Percentiles rank a stretch among this genome's conserved stretches.
Evolutionary conservation across 1,140 invertebrate genomes (phyloP).

Genomic region (Charaxes varanes): DNA sequence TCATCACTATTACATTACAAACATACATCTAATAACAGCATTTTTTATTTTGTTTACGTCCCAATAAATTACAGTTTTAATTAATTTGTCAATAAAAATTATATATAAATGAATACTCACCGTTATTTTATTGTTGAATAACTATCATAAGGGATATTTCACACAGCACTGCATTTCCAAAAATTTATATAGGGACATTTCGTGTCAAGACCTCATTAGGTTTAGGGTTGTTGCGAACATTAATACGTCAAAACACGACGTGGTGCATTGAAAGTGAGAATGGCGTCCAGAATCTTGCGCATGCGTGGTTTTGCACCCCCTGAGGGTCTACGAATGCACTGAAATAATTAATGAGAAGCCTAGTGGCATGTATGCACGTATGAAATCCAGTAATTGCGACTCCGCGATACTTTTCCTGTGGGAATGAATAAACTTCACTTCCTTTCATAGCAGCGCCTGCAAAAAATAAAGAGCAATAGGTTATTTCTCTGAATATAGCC

Average conservation of each 20-base stretch:
- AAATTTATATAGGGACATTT: slow-evolving; percentile 44
- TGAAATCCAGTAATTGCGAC: background rate
- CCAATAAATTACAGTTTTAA: slow-evolving; percentile 1
- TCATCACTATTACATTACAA: too few relatives aligned
- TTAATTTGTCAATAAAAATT: background rate
- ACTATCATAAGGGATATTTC: slow-evolving; percentile 63
- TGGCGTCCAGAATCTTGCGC: slow-evolving; percentile 59
- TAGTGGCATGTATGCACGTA: slow-evolving; percentile 1
- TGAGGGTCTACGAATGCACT: slow-evolving; percentile 26
- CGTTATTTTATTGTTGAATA: slow-evolving; percentile 29
- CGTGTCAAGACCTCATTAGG: slow-evolving; percentile 70
- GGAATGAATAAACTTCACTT: background rate
- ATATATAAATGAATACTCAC: slow-evolving; percentile 33
- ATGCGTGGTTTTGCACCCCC: slow-evolving; percentile 44
- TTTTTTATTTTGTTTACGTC: slow-evolving; percentile 13
- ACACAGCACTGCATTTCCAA: slow-evolving; percentile 50
- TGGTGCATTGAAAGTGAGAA: slow-evolving; percentile 53
- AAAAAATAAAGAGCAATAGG: slow-evolving; percentile 7
- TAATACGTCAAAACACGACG: slow-evolving; percentile 63
- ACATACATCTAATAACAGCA: background rate
- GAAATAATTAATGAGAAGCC: slow-evolving; percentile 25
- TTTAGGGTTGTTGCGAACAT: slow-evolving; percentile 34
- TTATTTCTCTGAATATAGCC: background rate
- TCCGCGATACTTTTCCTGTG: background rate
- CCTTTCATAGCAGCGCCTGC: background rate